These are phyloP conservation scores for Eulemur mongoz DNA, from an alignment of 2,797 vertebrate species.

Conservation along the genomic window DNA sequence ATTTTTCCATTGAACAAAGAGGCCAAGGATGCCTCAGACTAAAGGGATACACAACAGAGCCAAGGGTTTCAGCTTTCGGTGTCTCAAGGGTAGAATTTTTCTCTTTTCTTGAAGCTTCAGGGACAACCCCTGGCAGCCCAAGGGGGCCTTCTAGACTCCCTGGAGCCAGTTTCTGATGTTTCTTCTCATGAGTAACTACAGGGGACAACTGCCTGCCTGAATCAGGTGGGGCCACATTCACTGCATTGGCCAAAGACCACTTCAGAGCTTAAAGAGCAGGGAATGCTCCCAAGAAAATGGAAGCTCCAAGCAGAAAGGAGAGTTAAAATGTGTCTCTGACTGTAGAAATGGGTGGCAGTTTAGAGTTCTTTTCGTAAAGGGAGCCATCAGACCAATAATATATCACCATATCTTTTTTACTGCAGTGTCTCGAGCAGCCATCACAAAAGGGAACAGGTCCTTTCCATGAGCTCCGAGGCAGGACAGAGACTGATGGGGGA, in stretches of 20 bases:
- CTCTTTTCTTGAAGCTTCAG: constrained; percentile 2
- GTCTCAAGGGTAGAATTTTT: background rate
- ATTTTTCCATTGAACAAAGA: background rate
- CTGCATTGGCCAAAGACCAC: background rate
- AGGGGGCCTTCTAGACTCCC: background rate
- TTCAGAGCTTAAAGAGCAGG: background rate
- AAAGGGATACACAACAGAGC: background rate
- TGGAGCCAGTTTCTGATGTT: background rate
- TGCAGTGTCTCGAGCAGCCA: constrained; percentile 9
- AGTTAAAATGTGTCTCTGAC: background rate
- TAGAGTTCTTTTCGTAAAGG: constrained; percentile 40
- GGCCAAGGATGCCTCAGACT: background rate
- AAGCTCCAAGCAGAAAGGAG: constrained; percentile 32
- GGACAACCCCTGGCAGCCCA: background rate
- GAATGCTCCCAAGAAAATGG: constrained; percentile 13
- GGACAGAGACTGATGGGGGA: constrained; percentile 38
- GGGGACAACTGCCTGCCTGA: background rate
- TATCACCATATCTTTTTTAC: constrained; percentile 13
- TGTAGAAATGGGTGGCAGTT: background rate
- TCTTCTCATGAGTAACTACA: background rate
- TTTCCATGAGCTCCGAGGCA: background rate
- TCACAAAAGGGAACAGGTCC: constrained; percentile 45
- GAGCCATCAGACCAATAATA: constrained; percentile 20
- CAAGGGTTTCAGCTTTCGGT: background rate
- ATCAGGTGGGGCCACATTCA: background rate